Percentiles rank a stretch among this genome's conserved stretches.
These are phyloP conservation scores for Neria commutata DNA, from an alignment of 2,888 invertebrate genomes.

Conservation along the genomic window DNA sequence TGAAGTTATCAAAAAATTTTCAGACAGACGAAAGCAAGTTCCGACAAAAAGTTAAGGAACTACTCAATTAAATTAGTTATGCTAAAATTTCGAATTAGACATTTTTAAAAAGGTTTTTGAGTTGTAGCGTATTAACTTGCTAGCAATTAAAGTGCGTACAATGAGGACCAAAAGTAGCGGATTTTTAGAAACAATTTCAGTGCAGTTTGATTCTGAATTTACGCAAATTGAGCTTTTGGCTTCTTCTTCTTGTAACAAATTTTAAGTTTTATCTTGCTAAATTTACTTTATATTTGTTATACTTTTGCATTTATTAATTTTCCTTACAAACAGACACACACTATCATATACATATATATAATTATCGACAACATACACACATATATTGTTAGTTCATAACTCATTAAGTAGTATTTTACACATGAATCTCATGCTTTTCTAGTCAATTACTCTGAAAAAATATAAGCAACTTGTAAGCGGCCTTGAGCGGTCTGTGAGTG, in stretches of 20 bases:
- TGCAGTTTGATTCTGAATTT: constrained; percentile 19
- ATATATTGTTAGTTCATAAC: too few relatives aligned
- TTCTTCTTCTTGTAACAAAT: constrained; percentile 11
- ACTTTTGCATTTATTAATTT: constrained; percentile 23
- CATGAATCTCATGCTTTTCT: too few relatives aligned
- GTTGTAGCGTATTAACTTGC: not conserved
- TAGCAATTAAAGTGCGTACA: constrained; percentile 34
- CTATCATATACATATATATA: too few relatives aligned
- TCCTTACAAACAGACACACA: too few relatives aligned
- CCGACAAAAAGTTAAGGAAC: too few relatives aligned
- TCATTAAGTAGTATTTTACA: too few relatives aligned
- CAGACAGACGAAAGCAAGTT: not conserved
- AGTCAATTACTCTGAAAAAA: too few relatives aligned
- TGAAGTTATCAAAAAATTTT: constrained; percentile 4
- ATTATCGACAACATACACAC: too few relatives aligned
- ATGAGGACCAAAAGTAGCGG: constrained; percentile 49
- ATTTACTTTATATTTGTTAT: constrained; percentile 7
- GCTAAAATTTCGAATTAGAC: too few relatives aligned
- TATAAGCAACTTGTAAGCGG: too few relatives aligned
- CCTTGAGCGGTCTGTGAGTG: too few relatives aligned
- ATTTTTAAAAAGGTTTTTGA: not conserved
- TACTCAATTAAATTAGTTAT: too few relatives aligned
- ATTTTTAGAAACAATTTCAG: constrained; percentile 35
- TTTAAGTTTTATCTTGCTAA: constrained; percentile 3
- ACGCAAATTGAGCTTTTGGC: constrained; percentile 30